Evolutionary conservation across 2,888 invertebrate species (phyloP), one percentile per base, ranked within the genome.

Genomic region (Coenonympha arcania): DNA sequence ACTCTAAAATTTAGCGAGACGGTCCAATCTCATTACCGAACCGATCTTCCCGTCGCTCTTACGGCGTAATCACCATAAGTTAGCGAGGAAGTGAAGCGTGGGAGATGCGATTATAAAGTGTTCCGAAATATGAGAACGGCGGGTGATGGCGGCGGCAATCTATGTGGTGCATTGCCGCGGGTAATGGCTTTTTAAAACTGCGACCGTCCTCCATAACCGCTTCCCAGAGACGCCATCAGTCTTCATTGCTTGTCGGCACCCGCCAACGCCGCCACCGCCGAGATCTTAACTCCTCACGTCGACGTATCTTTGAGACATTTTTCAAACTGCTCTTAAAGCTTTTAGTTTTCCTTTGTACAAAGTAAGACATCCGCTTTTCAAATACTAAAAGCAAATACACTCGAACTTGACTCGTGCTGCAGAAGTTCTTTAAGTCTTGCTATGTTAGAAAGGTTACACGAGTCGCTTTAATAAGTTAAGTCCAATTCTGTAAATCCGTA

Each of bases 181-280:
- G 81, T 86, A 86, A 86, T 85, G 82, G 85, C 82, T 83, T 86
- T 86, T 86, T 86, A 84, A 86, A 85, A 83, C 84, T 85, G 80
- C 87, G 87, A 86, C 84, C 83, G 80, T 80, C 87, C 83, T 86
- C 86, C 84, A 79, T 83, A 82, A 81, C 82, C 77, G 80, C 83
- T 85, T 81, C 71, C 71, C 76, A 78, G 79, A 81, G 80, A 83
- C 79, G 83, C 81, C 83, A 84, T 86, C 84, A 84, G 79, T 85
- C 85, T 84, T 83, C 86, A 87, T 87, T 88, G 87, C 82, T 83
- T 87, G 87, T 87, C 87, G 82, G 74, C 87, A 76, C 81, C 75
- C 74, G 74, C 73, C 70, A 69, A 61, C 76, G 76, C 76, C 71
- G 66, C 70, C 71, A 75, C 77, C 77, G 62, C 63, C 65, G 64